phyloP scores from a whole-genome alignment of 2,797 vertebrate genomes.

The Danio kyathit region DNA sequence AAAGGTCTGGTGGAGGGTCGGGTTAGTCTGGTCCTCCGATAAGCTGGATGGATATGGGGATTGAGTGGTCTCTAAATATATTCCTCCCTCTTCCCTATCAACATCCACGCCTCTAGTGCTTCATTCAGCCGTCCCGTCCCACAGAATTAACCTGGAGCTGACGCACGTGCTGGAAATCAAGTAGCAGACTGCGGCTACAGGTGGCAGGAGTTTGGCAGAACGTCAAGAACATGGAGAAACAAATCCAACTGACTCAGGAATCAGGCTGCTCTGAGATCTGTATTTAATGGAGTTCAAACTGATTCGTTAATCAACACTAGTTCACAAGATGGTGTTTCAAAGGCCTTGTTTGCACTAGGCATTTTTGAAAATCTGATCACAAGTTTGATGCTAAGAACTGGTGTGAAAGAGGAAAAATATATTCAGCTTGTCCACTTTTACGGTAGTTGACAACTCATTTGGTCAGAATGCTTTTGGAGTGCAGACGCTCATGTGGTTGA shows the following conservation, averaged over 20 bases:
- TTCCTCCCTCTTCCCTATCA: slow-evolving; percentile 23
- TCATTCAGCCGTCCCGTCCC: neutral
- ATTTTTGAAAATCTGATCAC: too few relatives aligned
- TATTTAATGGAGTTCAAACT: slow-evolving; percentile 11
- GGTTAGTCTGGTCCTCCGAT: slow-evolving; percentile 51
- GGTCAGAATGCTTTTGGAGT: too few relatives aligned
- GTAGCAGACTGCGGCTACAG: slow-evolving; percentile 29
- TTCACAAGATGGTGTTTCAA: too few relatives aligned
- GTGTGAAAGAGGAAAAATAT: too few relatives aligned
- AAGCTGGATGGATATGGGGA: slow-evolving; percentile 62
- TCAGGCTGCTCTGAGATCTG: slow-evolving; percentile 16
- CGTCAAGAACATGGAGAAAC: slow-evolving; percentile 9
- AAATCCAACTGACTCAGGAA: slow-evolving; percentile 29
- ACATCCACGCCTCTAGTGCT: slow-evolving; percentile 16
- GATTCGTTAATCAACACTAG: slow-evolving; percentile 8
- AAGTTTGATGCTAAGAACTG: too few relatives aligned
- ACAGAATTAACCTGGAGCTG: neutral
- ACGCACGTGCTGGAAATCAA: slow-evolving; percentile 24
- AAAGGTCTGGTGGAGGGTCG: slow-evolving; percentile 41
- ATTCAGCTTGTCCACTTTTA: too few relatives aligned
- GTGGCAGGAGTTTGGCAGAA: slow-evolving; percentile 28
- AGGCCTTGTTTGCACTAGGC: too few relatives aligned
- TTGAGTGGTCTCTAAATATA: slow-evolving; percentile 65
- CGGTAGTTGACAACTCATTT: too few relatives aligned
- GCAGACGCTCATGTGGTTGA: too few relatives aligned